phyloP scores from a whole-genome alignment of 2,888 invertebrate species.

The Tenthredo notha region DNA sequence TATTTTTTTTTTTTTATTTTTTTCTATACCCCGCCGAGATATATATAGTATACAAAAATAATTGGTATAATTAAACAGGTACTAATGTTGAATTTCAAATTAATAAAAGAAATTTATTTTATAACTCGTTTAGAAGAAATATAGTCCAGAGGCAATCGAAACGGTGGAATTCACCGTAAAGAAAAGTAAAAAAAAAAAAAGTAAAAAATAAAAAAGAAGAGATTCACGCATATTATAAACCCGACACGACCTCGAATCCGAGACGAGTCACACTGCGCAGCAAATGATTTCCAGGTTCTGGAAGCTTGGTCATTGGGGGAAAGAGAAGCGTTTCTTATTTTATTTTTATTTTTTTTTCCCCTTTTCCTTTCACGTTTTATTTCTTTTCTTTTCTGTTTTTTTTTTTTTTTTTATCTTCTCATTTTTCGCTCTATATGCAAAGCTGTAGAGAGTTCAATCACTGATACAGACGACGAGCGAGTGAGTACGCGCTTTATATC shows the following conservation, averaged over 20 bases:
- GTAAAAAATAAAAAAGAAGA: no score
- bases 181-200: no score
- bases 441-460: background rate
- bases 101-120: no score
- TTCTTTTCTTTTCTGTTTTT: background rate
- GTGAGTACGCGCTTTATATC: no score
- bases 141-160: background rate
- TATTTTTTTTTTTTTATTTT: no score
- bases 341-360: background rate
- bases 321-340: background rate
- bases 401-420: background rate
- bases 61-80: no score
- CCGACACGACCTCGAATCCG: background rate
- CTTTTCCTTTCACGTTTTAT: background rate
- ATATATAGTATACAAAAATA: background rate
- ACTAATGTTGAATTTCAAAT: no score
- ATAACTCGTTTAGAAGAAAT: no score
- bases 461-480: background rate
- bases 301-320: background rate
- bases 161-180: background rate
- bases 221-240: background rate
- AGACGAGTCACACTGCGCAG: background rate
- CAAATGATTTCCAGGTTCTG: background rate
- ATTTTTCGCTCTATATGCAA: constrained; percentile 5
- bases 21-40: background rate